phyloP scores from a whole-genome alignment of 2,113 vertebrate species.

The Phainopepla nitens region DNA sequence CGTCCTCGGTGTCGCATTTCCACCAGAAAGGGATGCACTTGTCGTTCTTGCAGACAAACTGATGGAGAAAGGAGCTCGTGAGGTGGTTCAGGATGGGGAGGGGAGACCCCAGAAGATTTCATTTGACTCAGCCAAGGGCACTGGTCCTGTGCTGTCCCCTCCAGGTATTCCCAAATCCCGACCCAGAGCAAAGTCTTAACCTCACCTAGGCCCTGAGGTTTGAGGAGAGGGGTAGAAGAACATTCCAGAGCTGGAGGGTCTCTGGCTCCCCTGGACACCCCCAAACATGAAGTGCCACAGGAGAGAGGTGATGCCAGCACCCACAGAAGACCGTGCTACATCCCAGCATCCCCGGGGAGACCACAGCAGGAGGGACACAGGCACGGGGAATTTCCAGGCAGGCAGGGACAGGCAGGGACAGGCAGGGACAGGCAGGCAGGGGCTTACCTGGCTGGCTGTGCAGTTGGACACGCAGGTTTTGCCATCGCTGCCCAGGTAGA shows the following conservation, averaged over 20 bases:
- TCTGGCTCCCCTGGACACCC: background rate
- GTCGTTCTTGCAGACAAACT: constrained; percentile 99
- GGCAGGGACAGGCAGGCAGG: background rate
- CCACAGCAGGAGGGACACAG: fast-evolving
- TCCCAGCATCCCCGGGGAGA: background rate
- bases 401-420: background rate
- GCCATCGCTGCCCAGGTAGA: constrained; percentile 89
- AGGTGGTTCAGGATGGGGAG: fast-evolving
- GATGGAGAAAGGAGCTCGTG: background rate
- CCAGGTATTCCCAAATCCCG: background rate
- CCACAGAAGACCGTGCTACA: fast-evolving
- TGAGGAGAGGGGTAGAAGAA: background rate
- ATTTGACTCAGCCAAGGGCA: background rate
- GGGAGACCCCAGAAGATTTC: background rate
- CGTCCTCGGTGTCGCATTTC: constrained; percentile 98
- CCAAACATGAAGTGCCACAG: background rate
- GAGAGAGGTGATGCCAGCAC: background rate
- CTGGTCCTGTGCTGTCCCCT: background rate
- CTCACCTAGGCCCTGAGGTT: background rate
- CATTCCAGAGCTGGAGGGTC: background rate
- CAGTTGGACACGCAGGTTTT: constrained; percentile 96
- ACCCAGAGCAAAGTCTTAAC: background rate
- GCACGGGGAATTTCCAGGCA: background rate
- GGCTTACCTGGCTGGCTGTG: constrained; percentile 90
- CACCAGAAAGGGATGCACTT: constrained; percentile 99